Percentiles rank a stretch among this genome's conserved stretches.
Conservation (phyloP, 2,797 vertebrate species). For the Hydrolagus colliei region DNA sequence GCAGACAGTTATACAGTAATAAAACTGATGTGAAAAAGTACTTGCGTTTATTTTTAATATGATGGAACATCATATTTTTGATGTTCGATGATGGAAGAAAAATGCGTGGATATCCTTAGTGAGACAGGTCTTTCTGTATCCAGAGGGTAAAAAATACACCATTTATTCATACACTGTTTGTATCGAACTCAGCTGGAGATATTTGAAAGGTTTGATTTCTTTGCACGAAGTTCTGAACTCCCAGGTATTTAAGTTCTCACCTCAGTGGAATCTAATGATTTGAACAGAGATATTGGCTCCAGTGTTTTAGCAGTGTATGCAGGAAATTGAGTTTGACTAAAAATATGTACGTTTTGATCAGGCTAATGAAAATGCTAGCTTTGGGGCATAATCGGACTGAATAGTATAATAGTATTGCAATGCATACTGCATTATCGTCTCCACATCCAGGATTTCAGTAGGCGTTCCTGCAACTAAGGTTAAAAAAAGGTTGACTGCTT, state of each 20-base stretch:
- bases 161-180: not conserved
- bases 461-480: not conserved
- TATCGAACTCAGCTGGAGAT: not conserved
- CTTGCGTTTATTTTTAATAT: too few species aligned
- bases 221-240: not conserved
- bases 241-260: not conserved
- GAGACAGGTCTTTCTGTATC: not conserved
- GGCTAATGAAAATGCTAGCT: not conserved
- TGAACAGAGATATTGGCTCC: not conserved
- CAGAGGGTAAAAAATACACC: not conserved
- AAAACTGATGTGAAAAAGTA: not conserved
- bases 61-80: not conserved
- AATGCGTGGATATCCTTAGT: not conserved
- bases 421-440: not conserved
- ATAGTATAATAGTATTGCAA: not conserved
- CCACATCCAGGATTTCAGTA: not conserved
- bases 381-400: not conserved
- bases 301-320: not conserved
- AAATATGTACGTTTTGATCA: not conserved
- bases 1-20: not conserved
- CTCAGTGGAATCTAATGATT: not conserved
- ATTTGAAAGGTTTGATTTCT: not conserved
- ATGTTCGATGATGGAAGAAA: not conserved
- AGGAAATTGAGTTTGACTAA: not conserved
- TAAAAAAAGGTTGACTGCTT: too few species aligned